phyloP scores from a whole-genome alignment of 2,113 vertebrate species.

The Actinemys pallida region DNA sequence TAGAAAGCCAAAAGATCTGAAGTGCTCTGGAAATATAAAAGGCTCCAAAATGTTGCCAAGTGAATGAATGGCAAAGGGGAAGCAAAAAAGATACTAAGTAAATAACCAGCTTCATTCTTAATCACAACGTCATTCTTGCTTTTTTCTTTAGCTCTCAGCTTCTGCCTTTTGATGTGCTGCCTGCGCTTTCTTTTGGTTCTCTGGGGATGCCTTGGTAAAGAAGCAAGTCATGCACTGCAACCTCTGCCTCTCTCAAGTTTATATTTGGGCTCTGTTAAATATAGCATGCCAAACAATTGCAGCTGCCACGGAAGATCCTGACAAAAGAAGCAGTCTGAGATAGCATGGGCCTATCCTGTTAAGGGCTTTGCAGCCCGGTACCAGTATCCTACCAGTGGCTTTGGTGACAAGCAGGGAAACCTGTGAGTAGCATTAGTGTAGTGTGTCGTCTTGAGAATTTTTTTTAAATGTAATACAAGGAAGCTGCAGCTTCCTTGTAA shows the following conservation, averaged over 20 bases:
- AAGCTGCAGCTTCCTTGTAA: neutral
- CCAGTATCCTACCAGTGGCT: no score
- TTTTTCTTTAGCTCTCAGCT: neutral
- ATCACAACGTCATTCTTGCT: neutral
- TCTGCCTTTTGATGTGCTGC: neutral
- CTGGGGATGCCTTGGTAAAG: neutral
- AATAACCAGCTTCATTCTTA: neutral
- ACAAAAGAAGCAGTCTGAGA: neutral
- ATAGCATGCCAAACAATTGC: neutral
- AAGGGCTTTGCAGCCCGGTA: neutral
- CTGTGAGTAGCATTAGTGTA: neutral
- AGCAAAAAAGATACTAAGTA: neutral
- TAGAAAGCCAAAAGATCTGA: neutral
- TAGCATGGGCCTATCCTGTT: neutral
- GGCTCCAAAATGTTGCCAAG: neutral
- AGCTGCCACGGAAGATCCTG: neutral
- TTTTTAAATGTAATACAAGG: neutral
- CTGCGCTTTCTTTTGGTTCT: neutral
- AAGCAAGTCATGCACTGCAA: neutral
- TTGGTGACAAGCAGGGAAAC: neutral
- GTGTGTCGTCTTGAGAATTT: neutral
- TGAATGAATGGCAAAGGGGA: neutral
- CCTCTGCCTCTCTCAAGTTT: neutral
- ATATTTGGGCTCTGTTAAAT: neutral
- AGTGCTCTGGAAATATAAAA: neutral